Evolutionary conservation across 2,888 invertebrate species (phyloP), one percentile per base, ranked within the genome.

Genomic region (Phymatocera aterrima): DNA sequence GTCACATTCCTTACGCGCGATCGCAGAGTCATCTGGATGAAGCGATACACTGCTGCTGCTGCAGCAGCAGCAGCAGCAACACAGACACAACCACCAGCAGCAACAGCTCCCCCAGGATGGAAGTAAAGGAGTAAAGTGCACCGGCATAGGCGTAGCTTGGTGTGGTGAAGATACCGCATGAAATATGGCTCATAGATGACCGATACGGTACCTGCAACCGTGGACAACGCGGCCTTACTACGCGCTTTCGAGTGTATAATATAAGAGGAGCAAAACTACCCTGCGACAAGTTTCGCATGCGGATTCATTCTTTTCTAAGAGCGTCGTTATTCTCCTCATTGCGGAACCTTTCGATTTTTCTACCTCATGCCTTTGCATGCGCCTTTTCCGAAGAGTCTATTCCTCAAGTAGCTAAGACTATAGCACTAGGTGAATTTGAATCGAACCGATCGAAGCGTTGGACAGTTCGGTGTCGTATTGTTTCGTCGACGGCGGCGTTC

Each of bases 121-220:
- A 72, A 51, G 48, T 34, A 28, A 48, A 48, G 51, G 48, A 40
- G 74, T 40, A 74, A 74, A 74, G 57, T 74, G 74, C 57, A 31
- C 37, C 82, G 80, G 83, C 85, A 86, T 83, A 85, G 86, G 86
- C 86, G 86, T 84, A 84, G 84, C 83, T 85, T 82, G 83, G 85
- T 84, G 84, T 80, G 85, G 87, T 85, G 84, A 79, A 86, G 87
- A 88, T 88, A 88, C 87, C 83, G 83, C 83, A 84, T 87, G 87
- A 88, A 88, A 87, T 88, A 88, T 87, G 84, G 86, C 84, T 81
- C 84, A 82, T 84, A 87, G 87, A 88, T 87, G 46, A 46, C 57
- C 54, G 75, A 75, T 77, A 64, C 48, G 46, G 64, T 28, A 65
- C 77, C 46, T 65, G 77, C 77, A 46, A 65, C 61, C 60, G 60